These are phyloP conservation scores for Melanotaenia duboulayi DNA, from an alignment of 2,113 vertebrate species.

Conservation along the genomic window DNA sequence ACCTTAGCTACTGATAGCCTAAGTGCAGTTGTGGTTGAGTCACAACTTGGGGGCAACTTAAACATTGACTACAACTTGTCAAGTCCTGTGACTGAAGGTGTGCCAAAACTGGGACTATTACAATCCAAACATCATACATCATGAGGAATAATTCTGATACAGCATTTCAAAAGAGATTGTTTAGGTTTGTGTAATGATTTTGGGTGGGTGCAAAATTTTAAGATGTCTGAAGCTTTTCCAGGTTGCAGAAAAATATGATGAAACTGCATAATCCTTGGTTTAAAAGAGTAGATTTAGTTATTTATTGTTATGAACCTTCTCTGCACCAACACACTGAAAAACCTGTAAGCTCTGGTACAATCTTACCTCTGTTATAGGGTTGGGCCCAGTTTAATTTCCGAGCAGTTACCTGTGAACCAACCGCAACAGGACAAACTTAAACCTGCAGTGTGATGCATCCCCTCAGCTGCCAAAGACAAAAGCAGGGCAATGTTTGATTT, in stretches of 20 bases:
- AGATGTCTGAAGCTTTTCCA: constrained; percentile 20
- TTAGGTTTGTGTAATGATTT: constrained; percentile 22
- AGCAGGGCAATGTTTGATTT: constrained; percentile 61
- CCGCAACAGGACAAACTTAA: constrained; percentile 31
- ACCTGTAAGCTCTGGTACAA: constrained; percentile 61
- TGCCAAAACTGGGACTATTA: constrained; percentile 54
- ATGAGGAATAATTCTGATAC: constrained; percentile 21
- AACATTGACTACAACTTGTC: constrained; percentile 36
- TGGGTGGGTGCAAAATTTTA: constrained; percentile 9
- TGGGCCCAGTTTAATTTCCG: constrained; percentile 52
- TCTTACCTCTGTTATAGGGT: constrained; percentile 33
- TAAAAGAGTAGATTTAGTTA: constrained; percentile 38
- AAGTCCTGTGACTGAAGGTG: constrained; percentile 42
- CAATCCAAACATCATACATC: constrained; percentile 38
- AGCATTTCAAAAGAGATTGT: constrained; percentile 29
- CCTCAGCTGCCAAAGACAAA: constrained; percentile 72
- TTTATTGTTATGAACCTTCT: constrained; percentile 32
- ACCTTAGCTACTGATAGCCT: constrained; percentile 59
- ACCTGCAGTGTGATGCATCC: constrained; percentile 35
- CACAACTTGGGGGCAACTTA: constrained; percentile 47
- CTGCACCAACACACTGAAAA: constrained; percentile 42
- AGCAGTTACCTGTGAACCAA: constrained; percentile 32
- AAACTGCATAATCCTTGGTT: constrained; percentile 36
- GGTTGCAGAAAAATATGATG: constrained; percentile 35
- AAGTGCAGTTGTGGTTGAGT: constrained; percentile 22